Percentiles rank a stretch among this genome's conserved stretches.
Evolutionary conservation across 1,140 invertebrate species (phyloP).

Genomic region (Cyphomyrmex costatus): DNA sequence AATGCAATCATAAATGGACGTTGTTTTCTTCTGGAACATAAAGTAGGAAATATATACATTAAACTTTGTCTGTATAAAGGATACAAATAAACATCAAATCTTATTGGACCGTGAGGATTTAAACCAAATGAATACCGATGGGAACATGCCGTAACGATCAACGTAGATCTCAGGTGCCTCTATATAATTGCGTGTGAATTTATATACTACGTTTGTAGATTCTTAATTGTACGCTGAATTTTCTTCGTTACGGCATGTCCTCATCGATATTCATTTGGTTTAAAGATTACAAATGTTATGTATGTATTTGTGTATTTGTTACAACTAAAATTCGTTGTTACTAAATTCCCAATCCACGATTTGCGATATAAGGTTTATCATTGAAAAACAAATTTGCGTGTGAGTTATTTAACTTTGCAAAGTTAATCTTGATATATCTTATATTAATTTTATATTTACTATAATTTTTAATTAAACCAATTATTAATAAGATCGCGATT

Average conservation of each 20-base stretch:
- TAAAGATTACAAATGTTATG: neutral
- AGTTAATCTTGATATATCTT: neutral
- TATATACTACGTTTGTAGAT: no score
- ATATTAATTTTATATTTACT: neutral
- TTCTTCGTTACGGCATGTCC: no score
- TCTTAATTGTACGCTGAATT: no score
- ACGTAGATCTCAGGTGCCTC: no score
- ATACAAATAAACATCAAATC: no score
- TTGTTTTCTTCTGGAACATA: constrained; percentile 26
- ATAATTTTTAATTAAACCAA: neutral
- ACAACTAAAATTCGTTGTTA: neutral
- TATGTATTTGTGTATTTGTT: neutral
- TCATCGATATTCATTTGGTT: no score
- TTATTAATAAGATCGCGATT: neutral
- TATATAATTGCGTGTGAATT: no score
- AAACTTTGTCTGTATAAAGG: neutral
- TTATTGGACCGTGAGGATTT: no score
- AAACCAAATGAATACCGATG: no score
- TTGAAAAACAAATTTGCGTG: neutral
- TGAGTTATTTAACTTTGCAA: neutral
- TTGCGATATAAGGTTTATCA: neutral
- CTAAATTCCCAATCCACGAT: neutral
- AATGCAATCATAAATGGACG: neutral
- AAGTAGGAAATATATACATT: neutral
- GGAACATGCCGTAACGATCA: no score